Evolutionary conservation across 1,140 invertebrate species (phyloP), one percentile per base, ranked within the genome.

Genomic region (Temnothorax nylanderi): DNA sequence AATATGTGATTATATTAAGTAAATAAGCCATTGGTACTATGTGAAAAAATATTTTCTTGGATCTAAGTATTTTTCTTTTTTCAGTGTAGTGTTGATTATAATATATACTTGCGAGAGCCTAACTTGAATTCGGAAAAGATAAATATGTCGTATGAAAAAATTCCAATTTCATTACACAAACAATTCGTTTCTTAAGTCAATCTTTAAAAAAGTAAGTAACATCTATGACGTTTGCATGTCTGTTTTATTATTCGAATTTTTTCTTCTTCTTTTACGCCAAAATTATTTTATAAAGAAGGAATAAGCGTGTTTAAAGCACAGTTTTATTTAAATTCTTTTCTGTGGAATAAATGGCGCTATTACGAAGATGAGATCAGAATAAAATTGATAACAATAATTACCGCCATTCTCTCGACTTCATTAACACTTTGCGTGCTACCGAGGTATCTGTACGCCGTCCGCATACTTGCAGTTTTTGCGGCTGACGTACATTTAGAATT

Each of bases 341-440:
- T 34, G 32, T 10, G 10, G 3, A 18, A 18, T 26, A 32, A 10
- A 3, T 21, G 47, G 10, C 10, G 32, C 34, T 16, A 69, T 69
- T 81, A 54, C 34, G n/a, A 69, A 54, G 34, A 41, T 80, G 47
- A 69, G 44, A 65, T 80, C 8, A 16, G 13, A 51, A 3, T 11
- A 34, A 81, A 71, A 71, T 47, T 71, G 44, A 81, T 78, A 71
- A 80, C 62, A 26, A 69, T 81, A 81, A 71, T 81, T 69, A 71
- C 60, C 44, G 47, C n/a, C 62, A 41, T 80, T 80, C 32, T 80
- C 32, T 32, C 34, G 21, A 37, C 37, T 65, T 65, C 58, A 65
- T 78, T 78, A 78, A 81, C 47, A 69, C 32, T 51, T 78, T 18
- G 16, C 77, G 34, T 81, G 34, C 32, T 49, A 10, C n/a, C 26